Evolutionary conservation across 2,888 invertebrate genomes (phyloP), one percentile per base, ranked within the genome.

Genomic region (Caradrina kadenii): DNA sequence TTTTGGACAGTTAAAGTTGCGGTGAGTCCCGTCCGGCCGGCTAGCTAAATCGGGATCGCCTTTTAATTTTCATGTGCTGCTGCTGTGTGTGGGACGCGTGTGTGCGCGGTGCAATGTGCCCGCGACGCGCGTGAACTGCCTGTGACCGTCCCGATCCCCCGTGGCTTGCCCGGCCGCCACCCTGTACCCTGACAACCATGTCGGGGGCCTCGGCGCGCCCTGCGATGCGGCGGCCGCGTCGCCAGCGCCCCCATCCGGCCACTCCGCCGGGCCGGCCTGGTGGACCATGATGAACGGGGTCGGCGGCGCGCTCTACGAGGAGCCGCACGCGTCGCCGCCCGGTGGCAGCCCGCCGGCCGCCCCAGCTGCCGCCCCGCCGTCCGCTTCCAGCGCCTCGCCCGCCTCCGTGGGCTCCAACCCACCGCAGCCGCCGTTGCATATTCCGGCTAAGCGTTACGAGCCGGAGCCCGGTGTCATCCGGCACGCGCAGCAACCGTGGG

Each of bases 201-300:
- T 96, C 96, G 96, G 96, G 95, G 95, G 94, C 93, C 93, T 96
- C 96, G 97, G 96, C 96, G 96, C 96, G 96, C 97, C 97, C 96
- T 97, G 95, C 93, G 97, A 97, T 90, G 96, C 96, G 96, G 96
- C 96, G 70, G 97, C 96, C 96, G 96, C 96, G 94, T 97, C 97
- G 96, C 97, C 97, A 97, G 97, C 97, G 97, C 97, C 97, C 97
- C 97, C 97, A 96, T 97, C 97, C 97, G 97, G 97, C 96, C 97
- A 97, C 97, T 97, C 97, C 97, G 96, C 97, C 97, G 97, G 97
- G 97, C 97, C 97, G 96, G 97, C 97, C 96, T 97, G 97, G 97
- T 97, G 97, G 97, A 97, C 97, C 96, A 97, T 97, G 97, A 97
- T 97, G 97, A 98, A 97, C 97, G 95, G 95, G 90, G 97, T 95